Percentiles rank a stretch among this genome's conserved stretches.
phyloP scores from a whole-genome alignment of 2,113 vertebrate species.

The Muntiacus reevesi region DNA sequence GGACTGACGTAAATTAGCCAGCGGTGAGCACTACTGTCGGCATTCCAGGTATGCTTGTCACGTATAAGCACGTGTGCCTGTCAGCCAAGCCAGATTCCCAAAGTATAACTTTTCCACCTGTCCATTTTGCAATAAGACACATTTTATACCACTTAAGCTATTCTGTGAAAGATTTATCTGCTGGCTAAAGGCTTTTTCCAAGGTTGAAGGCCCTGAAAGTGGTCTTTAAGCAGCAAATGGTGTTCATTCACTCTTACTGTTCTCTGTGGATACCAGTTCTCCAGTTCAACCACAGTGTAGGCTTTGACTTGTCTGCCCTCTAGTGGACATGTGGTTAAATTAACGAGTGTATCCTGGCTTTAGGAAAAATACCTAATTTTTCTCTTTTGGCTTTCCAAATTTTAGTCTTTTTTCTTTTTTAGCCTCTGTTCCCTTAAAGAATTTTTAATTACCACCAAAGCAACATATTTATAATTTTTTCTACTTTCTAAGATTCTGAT shows the following conservation, averaged over 20 bases:
- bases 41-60: not conserved
- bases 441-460: not conserved
- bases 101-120: not conserved
- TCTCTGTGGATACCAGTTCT: not conserved
- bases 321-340: slow-evolving; percentile 46
- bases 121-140: not conserved
- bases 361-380: not conserved
- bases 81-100: not conserved
- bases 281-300: not conserved
- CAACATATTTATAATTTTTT: slow-evolving; percentile 41
- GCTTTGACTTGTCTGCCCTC: slow-evolving; percentile 67
- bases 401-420: not conserved
- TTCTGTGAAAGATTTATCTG: slow-evolving; percentile 25
- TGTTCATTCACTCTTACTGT: not conserved
- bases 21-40: not conserved
- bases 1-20: not conserved
- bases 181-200: not conserved
- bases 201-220: not conserved
- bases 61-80: not conserved
- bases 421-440: not conserved
- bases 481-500: not conserved
- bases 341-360: not conserved
- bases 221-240: not conserved
- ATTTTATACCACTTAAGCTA: slow-evolving; percentile 23
- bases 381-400: not conserved